Evolutionary conservation across 2,888 invertebrate species (phyloP), one percentile per base, ranked within the genome.

Genomic region (Apodemia hepburni): DNA sequence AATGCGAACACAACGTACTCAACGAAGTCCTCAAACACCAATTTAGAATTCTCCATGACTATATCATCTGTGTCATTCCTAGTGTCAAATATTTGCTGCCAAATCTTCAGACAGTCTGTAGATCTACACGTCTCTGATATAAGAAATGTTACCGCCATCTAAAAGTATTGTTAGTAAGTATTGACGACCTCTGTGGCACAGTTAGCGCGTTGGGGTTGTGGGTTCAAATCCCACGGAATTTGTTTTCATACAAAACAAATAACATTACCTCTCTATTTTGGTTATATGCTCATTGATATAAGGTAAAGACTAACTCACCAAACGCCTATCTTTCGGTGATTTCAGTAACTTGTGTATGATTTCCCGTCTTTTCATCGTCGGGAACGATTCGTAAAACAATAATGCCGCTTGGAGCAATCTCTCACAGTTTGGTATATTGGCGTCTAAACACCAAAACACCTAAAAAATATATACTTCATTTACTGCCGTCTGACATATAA

Each of bases 401-500:
- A 82, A 69, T 0, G 76, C 71, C 0, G 74, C 70, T 11, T 76
- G 72, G 0, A 82, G 59, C 22, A 84, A 66, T 0, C 71, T 73
- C 0, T 76, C 75, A 17, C 74, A 73, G 64, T 74, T 68, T 0
- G 67, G 64, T 0, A 72, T 63, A 1, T 67, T 66, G 0, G 73
- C 66, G 3, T 71, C 71, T 47, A 84, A 73, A 35, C 75, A 76
- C 75, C 77, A 76, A 0, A 72, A 69, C 4, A 80, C 69, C 83
- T 82, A 68, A 0, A 70, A 66, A 38, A 42, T 4, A 42, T 42
- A 45, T 0, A 29, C 29, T 6, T 29, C 2, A 29, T 29, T 29
- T 29, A 29, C 6, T 29, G 29, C 3, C 4, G 6, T 29, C 22
- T 22, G 22, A 22, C 2, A 22, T 22, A 22, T 2, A 22, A 22